These are phyloP conservation scores for Epinephelus coioides DNA, from an alignment of 2,797 vertebrate species.

Conservation along the genomic window DNA sequence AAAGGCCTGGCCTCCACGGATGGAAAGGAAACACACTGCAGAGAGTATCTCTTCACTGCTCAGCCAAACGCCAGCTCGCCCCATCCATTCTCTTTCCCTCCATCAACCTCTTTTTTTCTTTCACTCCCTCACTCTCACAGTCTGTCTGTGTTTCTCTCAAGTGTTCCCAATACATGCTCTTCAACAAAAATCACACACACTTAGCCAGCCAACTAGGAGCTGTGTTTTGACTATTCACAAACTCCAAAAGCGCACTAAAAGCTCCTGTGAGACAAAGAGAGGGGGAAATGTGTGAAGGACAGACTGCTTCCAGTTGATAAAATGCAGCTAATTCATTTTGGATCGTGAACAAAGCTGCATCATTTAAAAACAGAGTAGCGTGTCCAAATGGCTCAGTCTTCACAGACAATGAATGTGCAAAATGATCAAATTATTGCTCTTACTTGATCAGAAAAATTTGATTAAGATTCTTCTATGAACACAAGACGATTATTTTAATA, in stretches of 20 bases:
- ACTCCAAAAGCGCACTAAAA: conserved; percentile 56
- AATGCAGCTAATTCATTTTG: conserved; percentile 28
- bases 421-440: conserved; percentile 29
- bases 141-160: conserved; percentile 52
- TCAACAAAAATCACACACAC: conserved; percentile 51
- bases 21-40: conserved; percentile 38
- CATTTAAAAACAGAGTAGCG: conserved; percentile 5
- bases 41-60: conserved; percentile 43
- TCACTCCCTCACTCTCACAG: not conserved
- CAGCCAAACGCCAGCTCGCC: conserved; percentile 45
- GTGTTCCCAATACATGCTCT: conserved; percentile 55
- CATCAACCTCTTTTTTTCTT: conserved; percentile 19
- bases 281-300: conserved; percentile 59
- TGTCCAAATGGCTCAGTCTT: conserved; percentile 6
- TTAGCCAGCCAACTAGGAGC: conserved; percentile 46
- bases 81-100: conserved; percentile 36
- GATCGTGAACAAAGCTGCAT: conserved; percentile 21
- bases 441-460: conserved; percentile 21
- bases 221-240: conserved; percentile 48
- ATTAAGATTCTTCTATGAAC: conserved; percentile 10
- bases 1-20: conserved; percentile 56
- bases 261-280: conserved; percentile 64
- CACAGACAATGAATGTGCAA: conserved; percentile 10
- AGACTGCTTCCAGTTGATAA: conserved; percentile 18
- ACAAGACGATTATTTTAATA: conserved; percentile 24